Conservation (phyloP, 2,113 vertebrate genomes). For the Vicugna pacos region DNA sequence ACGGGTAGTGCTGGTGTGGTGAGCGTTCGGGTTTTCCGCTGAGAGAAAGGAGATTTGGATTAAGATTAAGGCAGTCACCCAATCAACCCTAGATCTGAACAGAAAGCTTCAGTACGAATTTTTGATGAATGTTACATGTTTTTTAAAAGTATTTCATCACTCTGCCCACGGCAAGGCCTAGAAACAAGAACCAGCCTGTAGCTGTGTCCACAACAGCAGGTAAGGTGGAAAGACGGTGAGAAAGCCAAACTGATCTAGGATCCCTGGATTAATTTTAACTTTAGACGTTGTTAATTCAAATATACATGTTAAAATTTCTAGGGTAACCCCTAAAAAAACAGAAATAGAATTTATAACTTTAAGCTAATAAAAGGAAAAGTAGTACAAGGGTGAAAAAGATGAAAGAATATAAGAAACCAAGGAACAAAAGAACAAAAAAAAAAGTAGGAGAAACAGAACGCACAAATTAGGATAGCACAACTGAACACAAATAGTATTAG, state of each 20-base stretch:
- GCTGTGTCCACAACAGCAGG: background rate
- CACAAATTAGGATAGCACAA: background rate
- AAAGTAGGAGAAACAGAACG: background rate
- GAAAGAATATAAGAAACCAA: background rate
- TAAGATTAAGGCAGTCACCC: background rate
- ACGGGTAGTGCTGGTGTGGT: fast-evolving
- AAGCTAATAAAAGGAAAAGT: background rate
- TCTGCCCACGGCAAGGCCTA: background rate
- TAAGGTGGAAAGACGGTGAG: background rate
- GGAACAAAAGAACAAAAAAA: background rate
- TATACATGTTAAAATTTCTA: background rate
- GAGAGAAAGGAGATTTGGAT: background rate
- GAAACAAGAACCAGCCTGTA: fast-evolving
- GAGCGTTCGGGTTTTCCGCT: background rate
- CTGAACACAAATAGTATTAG: background rate
- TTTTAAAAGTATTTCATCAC: background rate
- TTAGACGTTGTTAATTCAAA: background rate
- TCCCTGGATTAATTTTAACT: background rate
- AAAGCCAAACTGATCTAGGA: background rate
- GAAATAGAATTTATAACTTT: background rate
- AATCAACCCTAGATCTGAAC: no score
- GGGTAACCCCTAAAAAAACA: background rate
- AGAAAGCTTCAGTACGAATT: background rate
- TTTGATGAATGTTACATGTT: fast-evolving
- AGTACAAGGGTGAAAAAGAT: background rate